These are phyloP conservation scores for Drosophila quinaria DNA, from an alignment of 2,888 invertebrate species.

Conservation along the genomic window DNA sequence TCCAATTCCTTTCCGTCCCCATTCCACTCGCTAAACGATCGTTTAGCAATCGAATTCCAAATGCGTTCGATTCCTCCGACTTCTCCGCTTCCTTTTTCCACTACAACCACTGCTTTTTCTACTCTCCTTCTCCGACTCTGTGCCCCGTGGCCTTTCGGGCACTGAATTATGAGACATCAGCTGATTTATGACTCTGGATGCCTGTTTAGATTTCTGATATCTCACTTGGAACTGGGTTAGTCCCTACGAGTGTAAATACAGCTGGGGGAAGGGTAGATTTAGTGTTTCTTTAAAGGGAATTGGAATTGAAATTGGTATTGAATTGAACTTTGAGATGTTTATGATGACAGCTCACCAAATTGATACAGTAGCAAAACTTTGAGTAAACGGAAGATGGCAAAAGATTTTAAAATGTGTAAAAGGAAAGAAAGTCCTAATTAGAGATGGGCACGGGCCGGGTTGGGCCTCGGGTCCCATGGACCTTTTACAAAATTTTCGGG, in stretches of 20 bases:
- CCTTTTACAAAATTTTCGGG: no score
- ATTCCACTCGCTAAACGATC: slow-evolving; percentile 62
- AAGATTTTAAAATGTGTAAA: no score
- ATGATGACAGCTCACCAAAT: slow-evolving; percentile 13
- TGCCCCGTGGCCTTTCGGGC: background rate
- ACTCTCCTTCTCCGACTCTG: no score
- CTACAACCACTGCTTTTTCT: background rate
- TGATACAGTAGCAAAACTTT: no score
- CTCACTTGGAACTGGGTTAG: slow-evolving; percentile 39
- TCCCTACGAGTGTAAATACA: background rate
- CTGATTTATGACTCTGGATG: slow-evolving; percentile 69
- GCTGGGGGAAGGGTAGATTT: background rate
- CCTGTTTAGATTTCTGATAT: slow-evolving; percentile 56
- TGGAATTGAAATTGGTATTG: slow-evolving; percentile 8
- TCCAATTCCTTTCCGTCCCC: background rate
- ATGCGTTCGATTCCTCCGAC: slow-evolving; percentile 23
- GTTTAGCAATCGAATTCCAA: slow-evolving; percentile 56
- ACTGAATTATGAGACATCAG: slow-evolving; percentile 64
- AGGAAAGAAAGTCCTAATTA: no score
- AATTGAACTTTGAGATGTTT: slow-evolving; percentile 23
- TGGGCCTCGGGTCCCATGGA: no score
- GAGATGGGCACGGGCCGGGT: no score
- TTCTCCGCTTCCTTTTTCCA: background rate
- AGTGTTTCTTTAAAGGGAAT: slow-evolving; percentile 7
- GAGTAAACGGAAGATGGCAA: no score